Conservation (phyloP, 2,888 invertebrate species). For the Oithona nana region DNA sequence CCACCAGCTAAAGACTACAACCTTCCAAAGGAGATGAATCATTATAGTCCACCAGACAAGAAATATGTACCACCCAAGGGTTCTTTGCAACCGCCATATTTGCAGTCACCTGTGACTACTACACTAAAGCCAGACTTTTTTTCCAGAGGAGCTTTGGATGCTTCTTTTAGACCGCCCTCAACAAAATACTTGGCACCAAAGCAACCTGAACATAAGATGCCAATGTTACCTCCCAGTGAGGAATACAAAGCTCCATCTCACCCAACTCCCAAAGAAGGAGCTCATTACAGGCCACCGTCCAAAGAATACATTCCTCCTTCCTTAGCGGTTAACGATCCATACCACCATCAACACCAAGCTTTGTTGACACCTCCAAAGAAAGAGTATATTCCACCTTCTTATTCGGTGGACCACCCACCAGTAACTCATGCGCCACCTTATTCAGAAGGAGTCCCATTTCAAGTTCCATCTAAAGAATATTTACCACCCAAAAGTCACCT, state of each 20-base stretch:
- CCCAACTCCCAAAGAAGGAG: not conserved
- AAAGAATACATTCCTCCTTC: not conserved
- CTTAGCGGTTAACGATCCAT: not conserved
- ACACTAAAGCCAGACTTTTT: not conserved
- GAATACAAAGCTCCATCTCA: not conserved
- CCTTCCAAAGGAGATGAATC: not conserved
- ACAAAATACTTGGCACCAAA: slow-evolving; percentile 1
- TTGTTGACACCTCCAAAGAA: not conserved
- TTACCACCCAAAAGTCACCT: not conserved
- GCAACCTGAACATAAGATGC: not conserved
- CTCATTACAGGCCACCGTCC: not conserved
- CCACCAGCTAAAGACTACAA: not conserved
- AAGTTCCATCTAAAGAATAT: slow-evolving; percentile 4
- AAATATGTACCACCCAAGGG: slow-evolving; percentile 7
- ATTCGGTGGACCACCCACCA: no score
- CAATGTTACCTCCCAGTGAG: not conserved
- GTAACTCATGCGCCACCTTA: no score
- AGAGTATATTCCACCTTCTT: not conserved
- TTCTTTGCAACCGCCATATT: not conserved
- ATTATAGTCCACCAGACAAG: not conserved
- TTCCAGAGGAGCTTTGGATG: not conserved
- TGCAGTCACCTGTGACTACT: not conserved
- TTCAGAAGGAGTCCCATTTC: not conserved
- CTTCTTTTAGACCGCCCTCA: not conserved
- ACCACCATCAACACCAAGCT: not conserved